Evolutionary conservation across 2,113 vertebrate genomes (phyloP).

Genomic region (Neodontobutis hainanensis): DNA sequence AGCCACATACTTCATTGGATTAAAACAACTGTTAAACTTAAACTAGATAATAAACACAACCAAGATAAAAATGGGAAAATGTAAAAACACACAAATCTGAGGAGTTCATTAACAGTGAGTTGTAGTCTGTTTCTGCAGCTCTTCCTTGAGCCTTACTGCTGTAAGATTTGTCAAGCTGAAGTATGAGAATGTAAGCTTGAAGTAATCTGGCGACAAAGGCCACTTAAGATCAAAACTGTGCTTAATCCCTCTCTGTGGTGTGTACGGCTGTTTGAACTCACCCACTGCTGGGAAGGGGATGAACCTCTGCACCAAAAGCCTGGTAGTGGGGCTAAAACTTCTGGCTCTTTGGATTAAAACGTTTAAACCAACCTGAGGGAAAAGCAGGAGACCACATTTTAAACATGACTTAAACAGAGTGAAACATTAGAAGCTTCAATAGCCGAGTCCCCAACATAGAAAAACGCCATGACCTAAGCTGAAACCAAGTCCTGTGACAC

Average conservation of each 20-base stretch:
- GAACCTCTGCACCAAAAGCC: conserved; percentile 90
- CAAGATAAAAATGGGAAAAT: too few species aligned
- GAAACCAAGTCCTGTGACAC: background rate
- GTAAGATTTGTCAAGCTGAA: conserved; percentile 7
- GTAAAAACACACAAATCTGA: background rate
- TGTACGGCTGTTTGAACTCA: conserved; percentile 65
- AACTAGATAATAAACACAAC: too few species aligned
- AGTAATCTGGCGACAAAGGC: conserved; percentile 5
- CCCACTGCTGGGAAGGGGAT: conserved; percentile 94
- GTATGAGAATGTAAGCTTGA: background rate
- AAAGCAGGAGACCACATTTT: background rate
- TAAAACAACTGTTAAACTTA: too few species aligned
- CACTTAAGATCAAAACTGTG: background rate
- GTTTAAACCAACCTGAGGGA: conserved; percentile 87
- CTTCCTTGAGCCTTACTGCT: background rate
- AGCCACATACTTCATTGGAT: too few species aligned
- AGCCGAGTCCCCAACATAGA: too few species aligned
- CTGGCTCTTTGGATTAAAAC: conserved; percentile 87
- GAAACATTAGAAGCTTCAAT: too few species aligned
- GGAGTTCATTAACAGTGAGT: background rate
- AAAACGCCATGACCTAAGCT: too few species aligned
- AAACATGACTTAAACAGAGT: too few species aligned
- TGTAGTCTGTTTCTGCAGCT: background rate
- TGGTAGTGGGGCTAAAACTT: conserved; percentile 85
- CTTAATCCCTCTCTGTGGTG: background rate